Evolutionary conservation across 1,140 invertebrate species (phyloP).

Genomic region (Melitaea cinxia): DNA sequence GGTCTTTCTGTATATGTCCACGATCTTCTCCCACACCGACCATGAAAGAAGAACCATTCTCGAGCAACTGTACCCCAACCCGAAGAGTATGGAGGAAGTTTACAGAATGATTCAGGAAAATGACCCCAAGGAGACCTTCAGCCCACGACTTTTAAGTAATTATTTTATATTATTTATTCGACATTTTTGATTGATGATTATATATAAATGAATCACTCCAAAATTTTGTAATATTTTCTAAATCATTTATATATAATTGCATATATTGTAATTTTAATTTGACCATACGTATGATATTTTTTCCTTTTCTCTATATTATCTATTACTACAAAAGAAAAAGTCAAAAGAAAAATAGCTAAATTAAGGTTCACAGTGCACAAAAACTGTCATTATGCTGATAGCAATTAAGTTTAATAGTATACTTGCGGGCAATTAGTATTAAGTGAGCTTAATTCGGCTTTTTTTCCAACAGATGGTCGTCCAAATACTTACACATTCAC

Average conservation of each 20-base stretch:
- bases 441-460: not conserved
- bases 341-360: too few relatives aligned
- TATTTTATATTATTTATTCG: not conserved
- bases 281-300: too few relatives aligned
- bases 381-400: too few relatives aligned
- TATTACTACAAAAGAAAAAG: too few relatives aligned
- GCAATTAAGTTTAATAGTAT: not conserved
- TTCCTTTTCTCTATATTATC: too few relatives aligned
- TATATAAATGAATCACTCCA: too few relatives aligned
- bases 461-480: slow-evolving; percentile 35
- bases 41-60: slow-evolving; percentile 85
- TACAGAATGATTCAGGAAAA: slow-evolving; percentile 41
- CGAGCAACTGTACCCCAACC: slow-evolving; percentile 86
- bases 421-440: too few relatives aligned
- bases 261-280: too few relatives aligned
- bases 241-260: too few relatives aligned
- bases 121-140: slow-evolving; percentile 29
- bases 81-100: slow-evolving; percentile 85
- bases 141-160: slow-evolving; percentile 29
- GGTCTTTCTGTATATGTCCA: slow-evolving; percentile 91
- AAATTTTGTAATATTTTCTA: too few relatives aligned
- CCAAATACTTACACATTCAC: slow-evolving; percentile 95
- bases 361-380: too few relatives aligned
- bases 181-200: not conserved
- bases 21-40: slow-evolving; percentile 92